Base-by-base conservation (phyloP, 2,113 vertebrate genomes). In the Nannospalax galili region DNA sequence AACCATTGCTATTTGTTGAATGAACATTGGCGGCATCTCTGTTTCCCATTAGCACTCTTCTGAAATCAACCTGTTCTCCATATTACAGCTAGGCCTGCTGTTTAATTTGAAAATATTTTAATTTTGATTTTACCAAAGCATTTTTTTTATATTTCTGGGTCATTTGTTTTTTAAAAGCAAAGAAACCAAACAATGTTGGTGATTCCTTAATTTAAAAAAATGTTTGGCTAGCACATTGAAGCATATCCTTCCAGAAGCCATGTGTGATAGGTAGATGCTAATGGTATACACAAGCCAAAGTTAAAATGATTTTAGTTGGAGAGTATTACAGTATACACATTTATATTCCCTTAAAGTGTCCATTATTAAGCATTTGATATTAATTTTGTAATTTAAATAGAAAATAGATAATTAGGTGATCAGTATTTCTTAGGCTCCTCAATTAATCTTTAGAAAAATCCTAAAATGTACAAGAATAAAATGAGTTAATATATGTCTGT, bases 361-460 rank as follows among this genome's bases (percentile, higher is more conserved):
- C 28, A 19, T 79, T 73, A 67, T 72, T 85, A 73, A 30, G 1
- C 4, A 88, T 56, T 75, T 58, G 16, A 14, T 45, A n/a, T 89
- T 93, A 35, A 73, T 78, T 92, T 75, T 73, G 9, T 73, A 70
- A 62, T 65, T 69, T 88, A 91, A 94, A 65, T 40, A 77, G 73
- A 88, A 81, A 74, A 52, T 67, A 16, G 5, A 88, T 6, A 84
- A 45, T 52, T 42, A 3, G 10, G 5, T 79, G 4, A 10, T 80
- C 88, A 75, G 45, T 90, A 84, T 62, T 94, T 93, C 3, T 73
- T 84, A 80, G 35, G 69, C 30, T 79, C 30, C 92, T 86, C 14
- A 45, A 4, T 85, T 94, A 74, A 79, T 65, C 1, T 16, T 88
- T 65, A 95, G 37, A 60, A 3, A 42, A n/a, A 19, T 84, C 16